phyloP scores from a whole-genome alignment of 2,888 invertebrate species.

The Lepidocyrtoides sp. region DNA sequence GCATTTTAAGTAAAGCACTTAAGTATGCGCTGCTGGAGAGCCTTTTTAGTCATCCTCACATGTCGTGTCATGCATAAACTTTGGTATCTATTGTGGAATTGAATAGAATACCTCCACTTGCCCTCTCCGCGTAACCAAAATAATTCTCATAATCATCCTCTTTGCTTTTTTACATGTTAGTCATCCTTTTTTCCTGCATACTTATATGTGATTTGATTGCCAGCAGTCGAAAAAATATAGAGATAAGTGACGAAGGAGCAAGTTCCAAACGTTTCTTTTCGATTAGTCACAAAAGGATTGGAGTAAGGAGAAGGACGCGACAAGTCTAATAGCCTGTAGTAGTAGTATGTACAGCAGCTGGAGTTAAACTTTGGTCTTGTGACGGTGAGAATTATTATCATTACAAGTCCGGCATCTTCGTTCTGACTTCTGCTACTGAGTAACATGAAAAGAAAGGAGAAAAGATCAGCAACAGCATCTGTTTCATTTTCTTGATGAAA shows the following conservation, averaged over 20 bases:
- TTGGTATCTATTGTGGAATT: background rate
- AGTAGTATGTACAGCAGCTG: constrained; percentile 53
- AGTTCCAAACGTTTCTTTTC: constrained; percentile 67
- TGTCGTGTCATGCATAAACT: constrained; percentile 51
- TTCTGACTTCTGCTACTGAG: no score
- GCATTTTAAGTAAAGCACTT: constrained; percentile 36
- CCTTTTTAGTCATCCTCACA: constrained; percentile 64
- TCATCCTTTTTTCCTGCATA: constrained; percentile 49
- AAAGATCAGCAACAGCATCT: constrained; percentile 61
- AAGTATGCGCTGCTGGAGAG: constrained; percentile 73
- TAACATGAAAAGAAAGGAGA: background rate
- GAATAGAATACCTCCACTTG: constrained; percentile 53
- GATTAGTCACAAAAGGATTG: constrained; percentile 50
- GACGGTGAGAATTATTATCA: constrained; percentile 26
- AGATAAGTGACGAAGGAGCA: constrained; percentile 9
- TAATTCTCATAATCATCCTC: constrained; percentile 2
- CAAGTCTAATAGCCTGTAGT: constrained; percentile 27
- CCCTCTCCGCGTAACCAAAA: background rate
- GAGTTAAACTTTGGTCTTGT: constrained; percentile 17
- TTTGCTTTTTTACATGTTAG: constrained; percentile 51
- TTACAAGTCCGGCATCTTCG: background rate
- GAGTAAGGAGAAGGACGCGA: background rate
- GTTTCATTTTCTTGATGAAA: constrained; percentile 16
- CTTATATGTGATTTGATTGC: constrained; percentile 26
- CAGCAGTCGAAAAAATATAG: constrained; percentile 1